A percentile compares a stretch with the other conserved stretches of the same genome.
Conservation (phyloP, 1,140 invertebrate genomes). For the Dermatophagoides farinae region DNA sequence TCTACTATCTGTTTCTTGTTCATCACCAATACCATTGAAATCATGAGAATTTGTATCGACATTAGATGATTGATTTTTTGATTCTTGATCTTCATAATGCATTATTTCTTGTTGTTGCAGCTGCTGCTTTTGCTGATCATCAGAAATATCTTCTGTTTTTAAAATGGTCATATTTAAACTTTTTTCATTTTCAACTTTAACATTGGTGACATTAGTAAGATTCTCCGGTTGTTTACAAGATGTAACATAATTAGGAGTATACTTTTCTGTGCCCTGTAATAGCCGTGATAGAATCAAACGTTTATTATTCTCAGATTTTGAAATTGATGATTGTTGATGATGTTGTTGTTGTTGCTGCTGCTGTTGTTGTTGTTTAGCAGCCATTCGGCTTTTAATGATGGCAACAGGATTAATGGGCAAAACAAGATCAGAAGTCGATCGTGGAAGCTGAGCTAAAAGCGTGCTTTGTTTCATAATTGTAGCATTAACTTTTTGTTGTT, state of each 20-base stretch:
- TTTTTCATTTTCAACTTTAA: too few relatives aligned
- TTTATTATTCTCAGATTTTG: neutral
- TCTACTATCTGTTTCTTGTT: too few relatives aligned
- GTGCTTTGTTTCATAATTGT: neutral
- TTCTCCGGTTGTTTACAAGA: too few relatives aligned
- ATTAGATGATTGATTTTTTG: too few relatives aligned
- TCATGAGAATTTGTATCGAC: too few relatives aligned
- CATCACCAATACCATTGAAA: too few relatives aligned
- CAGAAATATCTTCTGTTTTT: too few relatives aligned
- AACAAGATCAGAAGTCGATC: neutral
- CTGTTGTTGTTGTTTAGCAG: neutral
- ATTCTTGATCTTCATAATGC: too few relatives aligned
- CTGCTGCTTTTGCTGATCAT: too few relatives aligned
- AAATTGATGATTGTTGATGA: neutral
- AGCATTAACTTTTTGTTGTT: neutral
- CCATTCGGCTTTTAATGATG: constrained; percentile 1
- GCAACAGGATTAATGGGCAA: neutral
- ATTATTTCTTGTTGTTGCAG: too few relatives aligned
- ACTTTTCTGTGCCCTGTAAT: neutral
- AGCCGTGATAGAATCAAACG: neutral
- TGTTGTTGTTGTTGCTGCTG: neutral
- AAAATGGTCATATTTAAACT: too few relatives aligned
- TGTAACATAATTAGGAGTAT: neutral
- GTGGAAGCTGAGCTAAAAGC: neutral
- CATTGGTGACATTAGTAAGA: too few relatives aligned